Percentiles rank a stretch among this genome's conserved stretches.
phyloP scores from a whole-genome alignment of 2,113 vertebrate genomes.

The Rhizomys pruinosus region DNA sequence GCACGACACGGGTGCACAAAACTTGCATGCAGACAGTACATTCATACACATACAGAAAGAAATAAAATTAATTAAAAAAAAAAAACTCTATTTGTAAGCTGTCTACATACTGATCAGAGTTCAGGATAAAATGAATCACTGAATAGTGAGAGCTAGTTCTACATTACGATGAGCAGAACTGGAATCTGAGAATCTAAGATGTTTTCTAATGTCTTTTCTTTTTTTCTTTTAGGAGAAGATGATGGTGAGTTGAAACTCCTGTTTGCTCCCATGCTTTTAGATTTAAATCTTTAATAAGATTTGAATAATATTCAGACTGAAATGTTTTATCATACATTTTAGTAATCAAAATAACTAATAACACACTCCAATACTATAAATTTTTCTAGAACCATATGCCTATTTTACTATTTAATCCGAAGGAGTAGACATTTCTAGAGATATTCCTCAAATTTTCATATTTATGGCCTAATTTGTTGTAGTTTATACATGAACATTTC shows the following conservation, averaged over 20 bases:
- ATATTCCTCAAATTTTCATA: slow-evolving; percentile 19
- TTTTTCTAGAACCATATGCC: background rate
- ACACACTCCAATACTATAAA: background rate
- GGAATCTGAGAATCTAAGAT: slow-evolving; percentile 52
- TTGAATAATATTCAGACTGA: slow-evolving; percentile 23
- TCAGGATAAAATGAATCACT: background rate
- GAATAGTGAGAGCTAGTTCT: background rate
- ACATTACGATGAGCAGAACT: slow-evolving; percentile 12
- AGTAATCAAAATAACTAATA: slow-evolving; percentile 36
- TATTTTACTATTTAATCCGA: slow-evolving; percentile 7
- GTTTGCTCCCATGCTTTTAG: background rate
- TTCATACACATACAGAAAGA: no score
- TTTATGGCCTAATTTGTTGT: slow-evolving; percentile 15
- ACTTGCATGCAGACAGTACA: no score
- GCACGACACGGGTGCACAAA: no score
- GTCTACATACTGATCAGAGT: background rate
- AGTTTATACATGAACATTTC: slow-evolving; percentile 28
- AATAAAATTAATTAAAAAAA: no score
- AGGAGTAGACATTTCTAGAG: slow-evolving; percentile 30
- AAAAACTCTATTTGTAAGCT: background rate
- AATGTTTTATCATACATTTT: slow-evolving; percentile 25
- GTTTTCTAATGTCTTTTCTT: slow-evolving; percentile 4
- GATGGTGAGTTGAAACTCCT: slow-evolving; percentile 91
- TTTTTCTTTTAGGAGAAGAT: slow-evolving; percentile 90
- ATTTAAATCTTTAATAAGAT: slow-evolving; percentile 33